Evolutionary conservation across 2,113 vertebrate species (phyloP), one percentile per base, ranked within the genome.

Genomic region (Anguilla rostrata): DNA sequence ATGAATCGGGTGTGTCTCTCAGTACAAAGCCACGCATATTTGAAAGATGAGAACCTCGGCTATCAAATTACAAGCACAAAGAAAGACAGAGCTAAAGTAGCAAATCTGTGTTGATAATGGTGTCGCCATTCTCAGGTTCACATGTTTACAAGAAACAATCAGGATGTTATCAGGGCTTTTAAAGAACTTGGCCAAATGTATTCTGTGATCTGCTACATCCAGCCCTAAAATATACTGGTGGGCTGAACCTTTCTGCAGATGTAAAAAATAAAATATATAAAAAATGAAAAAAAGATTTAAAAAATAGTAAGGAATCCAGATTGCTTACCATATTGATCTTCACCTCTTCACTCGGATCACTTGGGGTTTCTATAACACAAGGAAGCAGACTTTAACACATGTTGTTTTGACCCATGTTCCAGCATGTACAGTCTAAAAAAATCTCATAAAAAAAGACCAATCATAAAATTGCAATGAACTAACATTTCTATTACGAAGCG

Each of bases 271-370:
- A 34, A 2, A 2, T 20, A 75, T 75, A 53, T 6, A 1, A 7
- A 83, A 26, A 88, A 34, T 34, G 34, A 34, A 34, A 34, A 34
- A 34, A 34, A 34, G 34, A 34, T 34, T 34, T 57, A 11, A 39
- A 22, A 39, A 39, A 20, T 53, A 86, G 5, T 34, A n/a, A 7
- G 79, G 39, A 57, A 0, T 34, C 18, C 40, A 57, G 78, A 15
- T 0, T 15, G 94, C 95, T 94, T 87, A 96, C 95, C n/a, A 96
- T 93, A 22, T 94, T 92, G 92, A 95, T 92, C 90, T 95, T 95
- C 39, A 96, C 94, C 0, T 92, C 93, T 49, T 95, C 93, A 82
- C 87, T 90, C 82, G 90, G 84, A 5, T 92, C 90, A 41, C 88
- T 91, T 0, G 80, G 86, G 85, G 90, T 91, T 71, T 83, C 93